These are phyloP conservation scores for Physocephala rufipes DNA, from an alignment of 2,888 invertebrate species.

Conservation along the genomic window DNA sequence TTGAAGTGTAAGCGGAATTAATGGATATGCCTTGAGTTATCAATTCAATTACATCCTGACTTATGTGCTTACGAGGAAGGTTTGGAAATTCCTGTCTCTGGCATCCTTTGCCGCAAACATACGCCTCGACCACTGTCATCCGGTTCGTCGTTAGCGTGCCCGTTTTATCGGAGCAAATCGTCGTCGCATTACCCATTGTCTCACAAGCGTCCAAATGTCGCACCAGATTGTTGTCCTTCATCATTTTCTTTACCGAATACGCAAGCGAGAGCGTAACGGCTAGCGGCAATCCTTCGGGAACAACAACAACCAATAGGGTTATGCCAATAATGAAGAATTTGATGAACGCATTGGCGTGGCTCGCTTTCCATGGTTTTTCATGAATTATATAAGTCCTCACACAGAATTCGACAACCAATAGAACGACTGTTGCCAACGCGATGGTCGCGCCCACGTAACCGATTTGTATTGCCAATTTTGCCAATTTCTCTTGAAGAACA, in stretches of 20 bases:
- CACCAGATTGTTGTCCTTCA: constrained; percentile 99
- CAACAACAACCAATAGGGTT: constrained; percentile 98
- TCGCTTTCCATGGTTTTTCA: constrained; percentile 77
- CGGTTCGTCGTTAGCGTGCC: constrained; percentile 98
- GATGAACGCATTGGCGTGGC: constrained; percentile 91
- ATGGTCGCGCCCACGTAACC: constrained; percentile 99
- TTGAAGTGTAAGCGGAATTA: constrained; percentile 97
- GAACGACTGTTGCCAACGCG: constrained; percentile 95
- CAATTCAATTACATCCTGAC: constrained; percentile 81
- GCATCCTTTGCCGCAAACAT: constrained; percentile 91
- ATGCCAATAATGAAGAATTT: constrained; percentile 99
- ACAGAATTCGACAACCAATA: constrained; percentile 95
- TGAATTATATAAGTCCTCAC: constrained; percentile 87
- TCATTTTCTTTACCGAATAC: constrained; percentile 99
- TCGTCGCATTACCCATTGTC: constrained; percentile 99
- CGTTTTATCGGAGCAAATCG: constrained; percentile 99
- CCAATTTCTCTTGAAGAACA: constrained; percentile 97
- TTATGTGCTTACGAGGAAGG: constrained; percentile 83
- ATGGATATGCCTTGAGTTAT: constrained; percentile 88
- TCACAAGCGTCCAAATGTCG: constrained; percentile 99
- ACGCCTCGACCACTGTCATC: constrained; percentile 98
- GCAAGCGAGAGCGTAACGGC: constrained; percentile 98
- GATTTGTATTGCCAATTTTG: constrained; percentile 98
- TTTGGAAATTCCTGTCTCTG: constrained; percentile 83
- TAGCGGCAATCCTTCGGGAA: constrained; percentile 97